Base-by-base conservation (phyloP, 2,113 vertebrate species). In the Taxidea taxus region DNA sequence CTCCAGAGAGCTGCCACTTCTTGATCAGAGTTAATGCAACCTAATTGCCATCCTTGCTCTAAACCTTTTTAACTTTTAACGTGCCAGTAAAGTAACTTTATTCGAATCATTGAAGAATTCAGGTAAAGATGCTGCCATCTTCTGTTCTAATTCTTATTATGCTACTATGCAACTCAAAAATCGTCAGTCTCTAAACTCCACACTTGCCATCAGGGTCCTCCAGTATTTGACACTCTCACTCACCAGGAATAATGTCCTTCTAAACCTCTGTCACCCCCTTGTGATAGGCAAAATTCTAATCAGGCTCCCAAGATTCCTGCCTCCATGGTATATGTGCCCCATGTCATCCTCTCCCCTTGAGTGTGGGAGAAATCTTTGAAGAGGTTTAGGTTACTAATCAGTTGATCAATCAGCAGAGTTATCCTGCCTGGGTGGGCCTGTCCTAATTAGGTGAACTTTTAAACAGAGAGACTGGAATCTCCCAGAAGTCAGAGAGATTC, bases 41-140 rank as follows among this genome's bases (percentile, higher is more conserved):
- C 29, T 16, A 12, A 51, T 18, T 51, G 15, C 39, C 66, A n/a
- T 44, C 34, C 74, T 88, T 31, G 25, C 9, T 80, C 14, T 58
- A 64, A 87, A 85, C 44, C 18, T 3, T 85, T 37, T 70, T 60
- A 5, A 9, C 60, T 72, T 80, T 86, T 81, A 27, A 49, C 42
- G 21, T 58, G 16, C 49, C 13, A 6, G 39, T 56, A 62, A 95
- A 74, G 74, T 87, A 66, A 85, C 39, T 66, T 90, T 54, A 72
- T 75, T 66, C 6, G 78, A 29, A 27, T 62, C 64, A 90, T 82
- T 49, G 6, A 12, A 54, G 84, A 60, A 14, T 96, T 95, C 49
- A 66, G 47, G 66, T 85, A n/a, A 81, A 95, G 25, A 49, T 31
- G 37, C 6, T 11, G 37, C 25, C 25, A 23, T 58, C 66, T 47